phyloP scores from a whole-genome alignment of 2,113 vertebrate species.

The Anser brachyrhynchus region DNA sequence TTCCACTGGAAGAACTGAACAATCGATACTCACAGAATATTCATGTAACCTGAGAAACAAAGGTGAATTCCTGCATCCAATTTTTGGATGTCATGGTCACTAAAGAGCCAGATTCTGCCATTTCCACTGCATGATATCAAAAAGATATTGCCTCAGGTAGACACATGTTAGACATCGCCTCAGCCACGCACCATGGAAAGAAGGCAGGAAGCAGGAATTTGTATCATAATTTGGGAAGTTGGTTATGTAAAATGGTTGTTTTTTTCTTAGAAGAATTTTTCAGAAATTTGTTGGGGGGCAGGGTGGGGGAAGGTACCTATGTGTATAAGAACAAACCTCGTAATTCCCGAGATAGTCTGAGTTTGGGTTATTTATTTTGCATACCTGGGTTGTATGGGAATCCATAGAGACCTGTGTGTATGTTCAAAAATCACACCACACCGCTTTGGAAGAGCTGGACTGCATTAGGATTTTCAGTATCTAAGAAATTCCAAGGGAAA shows the following conservation, averaged over 20 bases:
- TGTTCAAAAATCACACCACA: not conserved
- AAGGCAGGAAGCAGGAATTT: not conserved
- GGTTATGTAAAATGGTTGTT: not conserved
- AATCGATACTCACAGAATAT: slow-evolving; percentile 59
- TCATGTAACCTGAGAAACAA: slow-evolving; percentile 58
- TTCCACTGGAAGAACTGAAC: slow-evolving; percentile 51
- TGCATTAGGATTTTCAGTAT: not conserved
- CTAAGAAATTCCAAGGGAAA: not conserved
- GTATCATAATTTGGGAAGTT: not conserved
- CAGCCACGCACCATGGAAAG: not conserved
- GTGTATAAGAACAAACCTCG: not conserved
- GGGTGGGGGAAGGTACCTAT: not conserved
- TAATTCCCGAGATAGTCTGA: accelerated
- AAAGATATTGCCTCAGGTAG: slow-evolving; percentile 30
- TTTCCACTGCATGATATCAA: slow-evolving; percentile 15
- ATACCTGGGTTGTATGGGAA: not conserved
- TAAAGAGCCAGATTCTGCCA: slow-evolving; percentile 56
- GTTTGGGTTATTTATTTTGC: not conserved
- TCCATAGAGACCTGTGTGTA: not conserved
- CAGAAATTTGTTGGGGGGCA: too few species aligned
- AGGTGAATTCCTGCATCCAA: slow-evolving; percentile 60
- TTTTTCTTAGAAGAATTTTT: not conserved
- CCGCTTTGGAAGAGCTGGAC: not conserved
- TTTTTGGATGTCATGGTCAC: slow-evolving; percentile 49
- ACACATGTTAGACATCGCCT: slow-evolving; percentile 13